Evolutionary conservation across 2,113 vertebrate species (phyloP).

Genomic region (Agapornis roseicollis): DNA sequence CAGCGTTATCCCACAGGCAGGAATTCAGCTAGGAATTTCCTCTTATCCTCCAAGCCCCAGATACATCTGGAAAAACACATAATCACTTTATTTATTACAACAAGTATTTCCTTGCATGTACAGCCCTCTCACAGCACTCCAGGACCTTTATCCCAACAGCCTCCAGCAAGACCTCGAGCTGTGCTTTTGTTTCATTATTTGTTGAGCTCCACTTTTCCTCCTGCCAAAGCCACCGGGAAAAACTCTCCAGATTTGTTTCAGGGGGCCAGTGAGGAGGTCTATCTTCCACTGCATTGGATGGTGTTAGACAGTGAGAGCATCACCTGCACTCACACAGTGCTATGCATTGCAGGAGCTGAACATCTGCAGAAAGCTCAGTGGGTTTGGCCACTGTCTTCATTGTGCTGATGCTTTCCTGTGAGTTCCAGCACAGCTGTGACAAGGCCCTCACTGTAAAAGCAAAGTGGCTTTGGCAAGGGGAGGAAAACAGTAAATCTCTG

Average conservation of each 20-base stretch:
- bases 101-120: neutral
- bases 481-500: neutral
- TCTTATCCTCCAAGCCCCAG: neutral
- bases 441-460: neutral
- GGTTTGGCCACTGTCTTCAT: neutral
- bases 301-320: neutral
- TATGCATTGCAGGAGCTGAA: neutral
- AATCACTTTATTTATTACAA: neutral
- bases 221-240: neutral
- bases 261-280: neutral
- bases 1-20: neutral
- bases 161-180: neutral
- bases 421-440: neutral
- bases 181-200: neutral
- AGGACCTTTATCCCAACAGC: neutral
- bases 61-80: neutral
- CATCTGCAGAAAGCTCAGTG: neutral
- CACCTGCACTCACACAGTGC: fast-evolving
- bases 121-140: neutral
- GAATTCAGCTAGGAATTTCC: constrained; percentile 60
- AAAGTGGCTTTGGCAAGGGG: neutral
- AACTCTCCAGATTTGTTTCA: neutral
- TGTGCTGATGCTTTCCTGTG: neutral
- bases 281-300: neutral
- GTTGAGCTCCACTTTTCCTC: neutral